These are phyloP conservation scores for Steinernema hermaphroditum DNA, from an alignment of 2,888 invertebrate genomes.

Conservation along the genomic window DNA sequence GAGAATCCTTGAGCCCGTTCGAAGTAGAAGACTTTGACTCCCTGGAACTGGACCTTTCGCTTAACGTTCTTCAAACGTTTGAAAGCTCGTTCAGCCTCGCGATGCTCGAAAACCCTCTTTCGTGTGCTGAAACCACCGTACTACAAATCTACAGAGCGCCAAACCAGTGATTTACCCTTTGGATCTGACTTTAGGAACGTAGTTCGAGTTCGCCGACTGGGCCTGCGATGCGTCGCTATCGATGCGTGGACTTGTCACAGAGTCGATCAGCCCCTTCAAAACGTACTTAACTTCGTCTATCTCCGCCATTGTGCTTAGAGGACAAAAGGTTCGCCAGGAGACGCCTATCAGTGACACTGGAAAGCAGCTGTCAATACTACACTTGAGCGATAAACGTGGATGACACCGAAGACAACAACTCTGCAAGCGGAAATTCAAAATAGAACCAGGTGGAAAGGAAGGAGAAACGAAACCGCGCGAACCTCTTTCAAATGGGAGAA, in stretches of 20 bases:
- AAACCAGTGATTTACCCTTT: too few relatives aligned
- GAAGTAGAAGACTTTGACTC: slow-evolving; percentile 91
- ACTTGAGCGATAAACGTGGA: too few relatives aligned
- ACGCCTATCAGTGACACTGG: too few relatives aligned
- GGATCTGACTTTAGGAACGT: neutral
- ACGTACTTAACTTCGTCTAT: neutral
- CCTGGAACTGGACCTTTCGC: slow-evolving; percentile 77
- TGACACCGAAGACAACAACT: too few relatives aligned
- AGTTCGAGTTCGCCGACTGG: too few relatives aligned
- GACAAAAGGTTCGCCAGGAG: too few relatives aligned
- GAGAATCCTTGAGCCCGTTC: slow-evolving; percentile 76
- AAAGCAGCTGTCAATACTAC: too few relatives aligned
- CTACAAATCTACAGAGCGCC: neutral
- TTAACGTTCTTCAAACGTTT: neutral
- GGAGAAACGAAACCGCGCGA: too few relatives aligned
- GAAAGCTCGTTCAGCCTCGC: slow-evolving; percentile 1
- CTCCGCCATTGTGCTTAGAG: neutral
- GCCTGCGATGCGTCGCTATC: neutral
- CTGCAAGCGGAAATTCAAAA: too few relatives aligned
- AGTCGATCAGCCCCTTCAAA: neutral
- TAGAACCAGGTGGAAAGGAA: too few relatives aligned
- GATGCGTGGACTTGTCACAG: neutral
- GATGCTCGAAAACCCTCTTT: neutral
- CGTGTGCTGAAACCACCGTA: neutral
- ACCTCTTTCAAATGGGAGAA: too few relatives aligned